Conservation (phyloP, 2,888 invertebrate species). For the Orthosia gothica region DNA sequence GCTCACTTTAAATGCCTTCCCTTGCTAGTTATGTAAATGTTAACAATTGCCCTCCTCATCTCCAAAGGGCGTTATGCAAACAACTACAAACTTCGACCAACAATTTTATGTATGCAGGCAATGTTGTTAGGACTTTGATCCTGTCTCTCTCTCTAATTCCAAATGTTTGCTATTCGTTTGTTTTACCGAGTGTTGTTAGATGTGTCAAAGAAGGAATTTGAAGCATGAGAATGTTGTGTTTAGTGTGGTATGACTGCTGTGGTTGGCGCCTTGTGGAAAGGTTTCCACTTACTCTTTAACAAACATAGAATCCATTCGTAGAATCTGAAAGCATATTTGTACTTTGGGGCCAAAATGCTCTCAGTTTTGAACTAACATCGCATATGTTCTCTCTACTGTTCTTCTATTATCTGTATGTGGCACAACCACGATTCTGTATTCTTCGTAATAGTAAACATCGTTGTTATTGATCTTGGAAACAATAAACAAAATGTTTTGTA, state of each 20-base stretch:
- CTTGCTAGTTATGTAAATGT: slow-evolving; percentile 59
- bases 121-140: slow-evolving; percentile 59
- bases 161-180: slow-evolving; percentile 59
- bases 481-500: background rate
- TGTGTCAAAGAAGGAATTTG: slow-evolving; percentile 54
- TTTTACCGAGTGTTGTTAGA: slow-evolving; percentile 48
- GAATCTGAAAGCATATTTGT: background rate
- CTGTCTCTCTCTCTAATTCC: slow-evolving; percentile 42
- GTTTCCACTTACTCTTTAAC: background rate
- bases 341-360: background rate
- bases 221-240: slow-evolving; percentile 27
- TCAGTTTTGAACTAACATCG: background rate
- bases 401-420: too few species aligned
- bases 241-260: background rate
- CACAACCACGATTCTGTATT: background rate
- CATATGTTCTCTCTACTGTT: background rate
- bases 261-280: slow-evolving; percentile 1
- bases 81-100: slow-evolving; percentile 55
- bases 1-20: slow-evolving; percentile 51
- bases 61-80: slow-evolving; percentile 58
- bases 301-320: slow-evolving; percentile 4
- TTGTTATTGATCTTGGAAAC: background rate
- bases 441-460: background rate
- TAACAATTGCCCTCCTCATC: slow-evolving; percentile 49
- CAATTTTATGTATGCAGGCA: slow-evolving; percentile 62